A percentile compares a stretch with the other conserved stretches of the same genome.
Conservation (phyloP, 2,797 vertebrate species). For the Microchirus variegatus region DNA sequence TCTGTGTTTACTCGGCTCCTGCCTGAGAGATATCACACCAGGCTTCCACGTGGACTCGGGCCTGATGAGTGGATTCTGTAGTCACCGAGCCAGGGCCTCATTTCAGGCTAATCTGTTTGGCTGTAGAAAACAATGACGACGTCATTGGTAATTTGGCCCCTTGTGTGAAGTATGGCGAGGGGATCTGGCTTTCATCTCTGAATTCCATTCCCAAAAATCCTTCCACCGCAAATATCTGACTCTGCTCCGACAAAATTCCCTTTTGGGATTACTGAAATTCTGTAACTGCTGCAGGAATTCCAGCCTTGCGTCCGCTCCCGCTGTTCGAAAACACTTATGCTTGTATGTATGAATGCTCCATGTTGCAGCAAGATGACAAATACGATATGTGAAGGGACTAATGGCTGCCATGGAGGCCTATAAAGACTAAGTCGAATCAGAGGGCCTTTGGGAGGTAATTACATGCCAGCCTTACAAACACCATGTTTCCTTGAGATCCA, state of each 20-base stretch:
- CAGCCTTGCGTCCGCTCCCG: constrained; percentile 8
- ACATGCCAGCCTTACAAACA: constrained; percentile 58
- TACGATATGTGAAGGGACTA: constrained; percentile 52
- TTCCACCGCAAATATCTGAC: constrained; percentile 34
- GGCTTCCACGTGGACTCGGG: constrained; percentile 51
- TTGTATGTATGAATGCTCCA: constrained; percentile 17
- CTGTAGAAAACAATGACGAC: constrained; percentile 67
- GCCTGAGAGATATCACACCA: constrained; percentile 75
- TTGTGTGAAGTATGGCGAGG: constrained; percentile 60
- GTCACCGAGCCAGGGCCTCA: constrained; percentile 40
- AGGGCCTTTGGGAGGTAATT: constrained; percentile 62
- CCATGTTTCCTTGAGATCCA: constrained; percentile 47
- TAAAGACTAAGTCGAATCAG: constrained; percentile 68
- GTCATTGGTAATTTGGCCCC: constrained; percentile 69
- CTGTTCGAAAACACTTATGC: constrained; percentile 10
- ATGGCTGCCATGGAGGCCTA: constrained; percentile 57
- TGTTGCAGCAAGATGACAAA: constrained; percentile 44
- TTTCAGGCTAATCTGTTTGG: constrained; percentile 73
- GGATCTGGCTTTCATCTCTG: constrained; percentile 59
- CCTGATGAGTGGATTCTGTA: constrained; percentile 52
- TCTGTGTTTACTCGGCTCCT: constrained; percentile 68
- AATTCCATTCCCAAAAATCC: constrained; percentile 53
- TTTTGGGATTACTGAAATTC: constrained; percentile 48
- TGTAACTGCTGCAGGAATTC: constrained; percentile 41
- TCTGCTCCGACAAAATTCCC: constrained; percentile 39